phyloP scores from a whole-genome alignment of 1,140 invertebrate species.

The Drosophila tropicalis region DNA sequence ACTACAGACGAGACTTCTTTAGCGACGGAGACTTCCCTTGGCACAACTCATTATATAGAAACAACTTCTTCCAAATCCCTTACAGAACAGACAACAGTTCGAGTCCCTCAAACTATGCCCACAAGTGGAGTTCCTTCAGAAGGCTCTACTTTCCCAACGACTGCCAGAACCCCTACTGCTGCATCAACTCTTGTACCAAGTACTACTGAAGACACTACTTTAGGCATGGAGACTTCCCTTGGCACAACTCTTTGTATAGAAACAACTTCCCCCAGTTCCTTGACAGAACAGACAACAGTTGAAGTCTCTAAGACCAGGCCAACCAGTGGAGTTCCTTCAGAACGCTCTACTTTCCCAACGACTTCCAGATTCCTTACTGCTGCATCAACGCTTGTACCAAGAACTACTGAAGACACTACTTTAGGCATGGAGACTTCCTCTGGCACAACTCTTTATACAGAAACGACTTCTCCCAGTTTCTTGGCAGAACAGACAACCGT shows the following conservation, averaged over 20 bases:
- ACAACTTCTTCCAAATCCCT: background rate
- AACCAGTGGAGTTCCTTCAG: background rate
- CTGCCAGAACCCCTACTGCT: background rate
- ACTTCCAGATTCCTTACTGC: too few species aligned
- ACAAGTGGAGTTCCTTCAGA: background rate
- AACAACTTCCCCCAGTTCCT: background rate
- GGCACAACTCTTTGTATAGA: background rate
- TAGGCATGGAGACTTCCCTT: background rate
- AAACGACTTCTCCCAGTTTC: background rate
- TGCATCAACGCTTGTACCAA: background rate
- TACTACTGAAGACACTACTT: background rate
- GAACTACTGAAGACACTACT: background rate
- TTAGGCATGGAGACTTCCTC: too few species aligned
- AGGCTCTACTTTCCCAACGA: background rate
- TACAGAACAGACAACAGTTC: background rate
- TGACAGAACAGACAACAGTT: background rate
- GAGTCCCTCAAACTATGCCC: background rate
- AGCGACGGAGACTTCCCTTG: background rate
- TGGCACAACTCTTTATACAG: background rate
- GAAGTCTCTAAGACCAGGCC: background rate
- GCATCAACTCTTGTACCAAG: background rate
- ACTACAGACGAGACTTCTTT: background rate
- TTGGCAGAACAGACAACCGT: background rate
- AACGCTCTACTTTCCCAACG: background rate
- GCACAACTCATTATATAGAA: background rate